Evolutionary conservation across 2,113 vertebrate genomes (phyloP).

Genomic region (Bubalus kerabau): DNA sequence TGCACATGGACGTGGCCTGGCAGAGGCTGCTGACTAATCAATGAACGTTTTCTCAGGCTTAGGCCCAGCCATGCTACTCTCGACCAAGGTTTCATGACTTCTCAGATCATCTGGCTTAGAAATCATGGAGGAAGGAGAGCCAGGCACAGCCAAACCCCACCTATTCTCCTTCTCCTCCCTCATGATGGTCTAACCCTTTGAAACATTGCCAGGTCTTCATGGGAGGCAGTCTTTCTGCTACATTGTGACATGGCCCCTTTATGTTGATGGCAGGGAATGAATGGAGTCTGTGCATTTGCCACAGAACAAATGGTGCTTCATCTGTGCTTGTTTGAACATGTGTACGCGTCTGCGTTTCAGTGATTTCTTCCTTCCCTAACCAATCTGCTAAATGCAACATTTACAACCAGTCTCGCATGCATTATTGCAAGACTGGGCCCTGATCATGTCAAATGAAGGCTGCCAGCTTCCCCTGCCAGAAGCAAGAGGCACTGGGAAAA

Average conservation of each 20-base stretch:
- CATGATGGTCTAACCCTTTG: not conserved
- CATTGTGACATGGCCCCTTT: not conserved
- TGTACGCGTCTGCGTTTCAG: not conserved
- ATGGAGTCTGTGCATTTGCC: not conserved
- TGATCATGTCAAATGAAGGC: not conserved
- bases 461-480: conserved; percentile 40
- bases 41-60: not conserved
- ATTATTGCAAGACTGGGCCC: not conserved
- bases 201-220: not conserved
- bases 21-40: not conserved
- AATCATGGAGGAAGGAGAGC: not conserved
- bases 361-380: not conserved
- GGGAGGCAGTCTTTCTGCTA: not conserved
- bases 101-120: not conserved
- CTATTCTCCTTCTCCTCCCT: not conserved
- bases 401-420: conserved; percentile 29
- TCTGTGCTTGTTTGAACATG: not conserved
- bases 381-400: conserved; percentile 35
- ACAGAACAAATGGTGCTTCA: not conserved
- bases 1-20: not conserved
- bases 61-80: not conserved
- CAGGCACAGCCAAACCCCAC: not conserved
- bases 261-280: not conserved
- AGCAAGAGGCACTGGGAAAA: conserved; percentile 26
- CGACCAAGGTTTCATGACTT: not conserved